Conservation (phyloP, 2,888 invertebrate genomes). For the Polymixis flavicincta region DNA sequence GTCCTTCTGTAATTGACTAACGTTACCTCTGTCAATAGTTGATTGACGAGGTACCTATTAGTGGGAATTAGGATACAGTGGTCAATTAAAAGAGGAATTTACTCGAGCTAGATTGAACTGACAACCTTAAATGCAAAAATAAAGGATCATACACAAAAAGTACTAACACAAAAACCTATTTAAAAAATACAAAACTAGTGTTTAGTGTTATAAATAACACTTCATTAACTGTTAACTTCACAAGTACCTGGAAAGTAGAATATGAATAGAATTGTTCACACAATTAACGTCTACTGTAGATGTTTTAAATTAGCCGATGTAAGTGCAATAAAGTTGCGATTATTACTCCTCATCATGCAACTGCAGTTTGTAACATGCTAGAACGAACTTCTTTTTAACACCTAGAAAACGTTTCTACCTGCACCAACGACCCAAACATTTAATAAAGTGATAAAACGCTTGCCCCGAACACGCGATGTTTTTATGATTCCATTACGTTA, state of each 20-base stretch:
- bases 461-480: conserved; percentile 81
- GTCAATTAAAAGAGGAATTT: neutral
- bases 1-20: neutral
- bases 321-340: conserved; percentile 68
- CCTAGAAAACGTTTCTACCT: conserved; percentile 67
- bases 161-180: neutral
- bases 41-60: neutral
- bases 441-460: conserved; percentile 87
- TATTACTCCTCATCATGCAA: conserved; percentile 73
- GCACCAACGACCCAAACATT: conserved; percentile 79
- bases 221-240: conserved; percentile 14
- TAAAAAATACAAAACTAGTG: neutral
- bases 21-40: neutral
- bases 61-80: neutral
- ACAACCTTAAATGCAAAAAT: neutral
- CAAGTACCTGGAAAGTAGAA: conserved; percentile 20
- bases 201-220: neutral
- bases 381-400: conserved; percentile 73
- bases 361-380: conserved; percentile 64
- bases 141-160: neutral
- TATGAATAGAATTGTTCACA: conserved; percentile 37
- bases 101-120: neutral
- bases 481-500: conserved; percentile 80
- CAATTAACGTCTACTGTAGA: conserved; percentile 55
- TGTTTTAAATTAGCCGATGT: conserved; percentile 66